Base-by-base conservation (phyloP, 1,140 invertebrate species). In the Drosophila bocqueti region DNA sequence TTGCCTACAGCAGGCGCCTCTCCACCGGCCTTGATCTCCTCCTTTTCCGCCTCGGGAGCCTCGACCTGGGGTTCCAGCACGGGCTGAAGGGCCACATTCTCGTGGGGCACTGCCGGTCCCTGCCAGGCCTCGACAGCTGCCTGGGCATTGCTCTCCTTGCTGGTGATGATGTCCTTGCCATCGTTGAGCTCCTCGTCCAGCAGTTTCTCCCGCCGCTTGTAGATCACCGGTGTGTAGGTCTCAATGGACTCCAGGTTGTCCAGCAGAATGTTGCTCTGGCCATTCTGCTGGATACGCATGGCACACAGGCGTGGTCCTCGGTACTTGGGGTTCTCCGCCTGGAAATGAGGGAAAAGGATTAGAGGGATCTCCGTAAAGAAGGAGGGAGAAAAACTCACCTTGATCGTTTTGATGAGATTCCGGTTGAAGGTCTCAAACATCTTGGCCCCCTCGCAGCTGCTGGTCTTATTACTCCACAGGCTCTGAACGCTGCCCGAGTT, bases 241-340 rank as follows among this genome's bases (percentile, higher is more conserved):
- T 95, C 95, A 61, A 94, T 93, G 38, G 95, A 95, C 59, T 96
- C 95, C 21, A 95, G 95, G 83, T 96, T 97, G 91, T 97, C 96
- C 11, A 97, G 90, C 2, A 97, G 92, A 79, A 97, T 96, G 89
- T 97, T 97, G 82, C 96, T 96, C 8, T 96, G 96, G 0, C 96
- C 96, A 24, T 93, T 93, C 78, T 96, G 96, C 76, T 96, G 96
- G 60, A 97, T 94, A 31, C 95, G 93, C 74, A 96, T 94, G 10
- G 96, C 95, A 82, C 96, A 96, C 73, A 96, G 95, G 65, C 96
- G 94, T 0, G 96, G 95, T 10, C 96, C 95, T 10, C 93, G 93
- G 31, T 93, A 49, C 65, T 93, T 87, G 36, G 76, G 90, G 87
- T 87, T 94, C 87, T 82, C 81, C 92, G 75, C 79, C 92, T 76